These are phyloP conservation scores for Lagopus leucura DNA, from an alignment of 2,113 vertebrate genomes.

Conservation along the genomic window DNA sequence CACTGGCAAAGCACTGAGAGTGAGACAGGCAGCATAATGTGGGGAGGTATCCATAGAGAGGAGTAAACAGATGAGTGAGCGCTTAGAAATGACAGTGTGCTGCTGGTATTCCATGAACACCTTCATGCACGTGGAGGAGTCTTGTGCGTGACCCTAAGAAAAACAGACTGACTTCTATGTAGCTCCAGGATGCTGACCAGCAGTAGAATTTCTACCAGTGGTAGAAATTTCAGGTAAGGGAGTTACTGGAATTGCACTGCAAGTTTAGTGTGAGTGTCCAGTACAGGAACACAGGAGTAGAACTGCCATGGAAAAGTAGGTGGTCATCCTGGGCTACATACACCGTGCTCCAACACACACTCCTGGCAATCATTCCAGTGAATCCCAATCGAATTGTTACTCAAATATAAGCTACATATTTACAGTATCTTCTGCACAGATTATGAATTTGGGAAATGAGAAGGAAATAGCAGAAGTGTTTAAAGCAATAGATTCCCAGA, in stretches of 20 bases:
- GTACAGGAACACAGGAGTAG: neutral
- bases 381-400: neutral
- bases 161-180: neutral
- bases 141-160: accelerated
- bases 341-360: neutral
- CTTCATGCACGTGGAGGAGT: neutral
- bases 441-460: neutral
- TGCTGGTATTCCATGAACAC: neutral
- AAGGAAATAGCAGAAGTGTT: neutral
- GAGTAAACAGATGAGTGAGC: neutral
- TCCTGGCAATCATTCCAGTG: neutral
- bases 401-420: neutral
- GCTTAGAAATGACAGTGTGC: neutral
- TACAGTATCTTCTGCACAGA: neutral
- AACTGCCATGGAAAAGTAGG: neutral
- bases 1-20: neutral
- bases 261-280: neutral
- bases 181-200: neutral
- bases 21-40: neutral
- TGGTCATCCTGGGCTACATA: neutral
- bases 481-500: neutral
- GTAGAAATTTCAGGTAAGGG: neutral
- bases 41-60: accelerated
- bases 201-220: too few species aligned
- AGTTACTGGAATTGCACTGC: neutral